These are phyloP conservation scores for Ophion ellenae DNA, from an alignment of 2,888 invertebrate genomes.

Conservation along the genomic window DNA sequence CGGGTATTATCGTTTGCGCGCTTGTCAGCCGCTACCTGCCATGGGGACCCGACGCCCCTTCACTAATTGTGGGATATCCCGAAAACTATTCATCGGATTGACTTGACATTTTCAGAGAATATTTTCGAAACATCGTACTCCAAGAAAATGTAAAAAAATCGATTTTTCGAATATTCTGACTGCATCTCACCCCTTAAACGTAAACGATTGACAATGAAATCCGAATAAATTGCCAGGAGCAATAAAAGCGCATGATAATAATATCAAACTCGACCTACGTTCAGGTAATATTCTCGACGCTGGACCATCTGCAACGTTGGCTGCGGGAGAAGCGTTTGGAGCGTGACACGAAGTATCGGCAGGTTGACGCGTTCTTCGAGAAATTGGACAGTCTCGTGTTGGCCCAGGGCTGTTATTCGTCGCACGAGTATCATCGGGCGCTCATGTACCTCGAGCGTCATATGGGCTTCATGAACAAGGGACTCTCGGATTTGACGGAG, in stretches of 20 bases:
- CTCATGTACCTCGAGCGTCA: constrained; percentile 91
- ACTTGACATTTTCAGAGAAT: no score
- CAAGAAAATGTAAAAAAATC: no score
- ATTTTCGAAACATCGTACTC: no score
- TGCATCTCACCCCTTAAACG: no score
- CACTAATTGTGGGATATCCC: no score
- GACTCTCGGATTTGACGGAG: constrained; percentile 77
- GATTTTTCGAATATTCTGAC: no score
- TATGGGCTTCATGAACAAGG: constrained; percentile 84
- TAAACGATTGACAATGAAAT: no score
- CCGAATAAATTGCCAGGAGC: neutral
- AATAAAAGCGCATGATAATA: neutral
- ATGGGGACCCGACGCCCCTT: no score
- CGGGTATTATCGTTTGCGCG: no score
- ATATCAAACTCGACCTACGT: neutral
- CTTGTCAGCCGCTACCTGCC: no score
- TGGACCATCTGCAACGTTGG: constrained; percentile 92
- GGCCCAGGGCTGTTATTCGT: constrained; percentile 90
- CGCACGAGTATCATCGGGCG: constrained; percentile 90
- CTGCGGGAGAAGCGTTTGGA: constrained; percentile 83
- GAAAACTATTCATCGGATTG: no score
- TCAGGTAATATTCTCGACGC: constrained; percentile 87
- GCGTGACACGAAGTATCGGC: constrained; percentile 72
- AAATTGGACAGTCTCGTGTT: constrained; percentile 88
- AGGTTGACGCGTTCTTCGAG: constrained; percentile 78